These are phyloP conservation scores for Tyria jacobaeae DNA, from an alignment of 2,888 invertebrate species.

Conservation along the genomic window DNA sequence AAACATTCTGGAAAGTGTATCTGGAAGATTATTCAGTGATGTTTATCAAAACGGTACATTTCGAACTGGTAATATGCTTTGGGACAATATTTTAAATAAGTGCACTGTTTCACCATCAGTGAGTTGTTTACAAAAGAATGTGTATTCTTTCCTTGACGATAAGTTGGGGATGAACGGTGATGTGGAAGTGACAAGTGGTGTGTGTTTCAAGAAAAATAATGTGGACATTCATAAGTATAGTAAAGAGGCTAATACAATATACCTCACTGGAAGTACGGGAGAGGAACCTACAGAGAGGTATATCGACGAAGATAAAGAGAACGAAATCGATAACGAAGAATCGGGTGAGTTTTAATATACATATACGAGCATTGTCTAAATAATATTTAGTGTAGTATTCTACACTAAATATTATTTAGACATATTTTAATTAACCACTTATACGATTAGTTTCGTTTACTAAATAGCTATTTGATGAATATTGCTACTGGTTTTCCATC, in stretches of 20 bases:
- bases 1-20: constrained; percentile 69
- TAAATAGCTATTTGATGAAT: too few relatives aligned
- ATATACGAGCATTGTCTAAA: too few relatives aligned
- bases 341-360: constrained; percentile 68
- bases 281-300: constrained; percentile 73
- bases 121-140: constrained; percentile 92
- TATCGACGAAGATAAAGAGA: constrained; percentile 42
- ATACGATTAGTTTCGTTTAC: too few relatives aligned
- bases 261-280: constrained; percentile 72
- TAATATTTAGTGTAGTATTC: too few relatives aligned
- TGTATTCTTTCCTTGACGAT: constrained; percentile 90
- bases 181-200: constrained; percentile 88
- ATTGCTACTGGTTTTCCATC: too few relatives aligned
- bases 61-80: constrained; percentile 88
- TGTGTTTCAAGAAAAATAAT: constrained; percentile 88
- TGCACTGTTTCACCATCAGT: constrained; percentile 89
- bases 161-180: constrained; percentile 88
- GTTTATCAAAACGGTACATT: constrained; percentile 80
- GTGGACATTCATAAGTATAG: constrained; percentile 86
- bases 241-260: constrained; percentile 83
- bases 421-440: too few relatives aligned
- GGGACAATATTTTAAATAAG: constrained; percentile 91
- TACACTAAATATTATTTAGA: too few relatives aligned
- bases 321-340: constrained; percentile 69
- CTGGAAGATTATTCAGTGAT: constrained; percentile 74